These are phyloP conservation scores for Conopomorpha cramerella DNA, from an alignment of 1,140 invertebrate genomes.

Conservation along the genomic window DNA sequence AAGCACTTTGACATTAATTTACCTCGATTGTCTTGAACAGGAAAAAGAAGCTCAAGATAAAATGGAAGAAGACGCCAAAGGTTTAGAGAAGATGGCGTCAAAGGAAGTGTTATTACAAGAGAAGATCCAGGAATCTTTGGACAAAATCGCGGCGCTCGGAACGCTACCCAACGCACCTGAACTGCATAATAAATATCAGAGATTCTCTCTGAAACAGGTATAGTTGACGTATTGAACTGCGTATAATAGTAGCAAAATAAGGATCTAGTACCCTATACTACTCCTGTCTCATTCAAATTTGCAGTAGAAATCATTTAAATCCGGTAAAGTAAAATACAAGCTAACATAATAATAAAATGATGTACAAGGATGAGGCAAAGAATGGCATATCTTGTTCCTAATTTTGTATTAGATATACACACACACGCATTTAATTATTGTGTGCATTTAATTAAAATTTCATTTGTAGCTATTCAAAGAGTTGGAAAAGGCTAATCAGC, in stretches of 20 bases:
- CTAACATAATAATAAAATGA: no score
- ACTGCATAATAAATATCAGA: conserved; percentile 89
- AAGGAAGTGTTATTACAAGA: conserved; percentile 93
- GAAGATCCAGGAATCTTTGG: conserved; percentile 94
- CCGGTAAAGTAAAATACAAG: no score
- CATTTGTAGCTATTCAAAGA: conserved; percentile 86
- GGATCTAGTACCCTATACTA: no score
- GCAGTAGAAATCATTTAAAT: no score
- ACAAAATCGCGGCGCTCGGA: conserved; percentile 93
- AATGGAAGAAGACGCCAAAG: conserved; percentile 95
- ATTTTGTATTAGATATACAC: no score
- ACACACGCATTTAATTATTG: no score
- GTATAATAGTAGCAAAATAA: no score
- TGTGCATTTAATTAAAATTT: no score
- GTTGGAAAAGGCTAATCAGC: conserved; percentile 95
- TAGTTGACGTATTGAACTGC: conserved; percentile 11
- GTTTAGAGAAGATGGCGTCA: conserved; percentile 94
- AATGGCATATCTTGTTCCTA: no score
- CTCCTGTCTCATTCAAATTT: no score
- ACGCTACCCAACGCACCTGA: conserved; percentile 87
- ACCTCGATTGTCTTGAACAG: conserved; percentile 16
- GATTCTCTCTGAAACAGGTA: conserved; percentile 84
- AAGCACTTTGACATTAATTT: no score
- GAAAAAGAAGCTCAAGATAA: conserved; percentile 96
- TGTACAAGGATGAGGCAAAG: no score